phyloP scores from a whole-genome alignment of 2,888 invertebrate genomes.

The Tridacna crocea region DNA sequence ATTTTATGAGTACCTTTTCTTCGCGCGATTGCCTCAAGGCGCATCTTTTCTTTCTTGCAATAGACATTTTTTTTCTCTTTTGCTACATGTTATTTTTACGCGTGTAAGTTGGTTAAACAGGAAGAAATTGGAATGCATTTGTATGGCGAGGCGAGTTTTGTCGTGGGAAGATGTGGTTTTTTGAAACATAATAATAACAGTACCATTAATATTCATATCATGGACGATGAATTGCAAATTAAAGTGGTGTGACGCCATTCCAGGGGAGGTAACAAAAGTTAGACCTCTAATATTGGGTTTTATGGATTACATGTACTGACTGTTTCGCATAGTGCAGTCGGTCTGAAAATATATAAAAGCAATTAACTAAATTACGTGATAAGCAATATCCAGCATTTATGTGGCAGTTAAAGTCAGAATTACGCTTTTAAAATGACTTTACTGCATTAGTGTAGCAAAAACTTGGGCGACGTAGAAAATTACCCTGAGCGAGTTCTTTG shows the following conservation, averaged over 20 bases:
- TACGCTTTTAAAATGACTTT: background rate
- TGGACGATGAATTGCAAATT: constrained; percentile 19
- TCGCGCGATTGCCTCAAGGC: constrained; percentile 6
- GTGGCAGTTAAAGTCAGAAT: constrained; percentile 7
- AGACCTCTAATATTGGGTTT: background rate
- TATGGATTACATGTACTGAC: background rate
- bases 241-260: background rate
- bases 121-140: background rate
- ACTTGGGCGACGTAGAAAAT: constrained; percentile 8
- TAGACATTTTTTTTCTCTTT: background rate
- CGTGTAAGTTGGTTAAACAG: background rate
- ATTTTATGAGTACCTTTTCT: constrained; percentile 24
- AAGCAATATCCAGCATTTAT: background rate
- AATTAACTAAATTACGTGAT: constrained; percentile 9
- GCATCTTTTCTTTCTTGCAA: background rate
- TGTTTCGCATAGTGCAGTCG: background rate
- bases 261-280: constrained; percentile 12
- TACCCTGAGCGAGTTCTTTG: background rate
- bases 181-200: background rate
- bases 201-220: constrained; percentile 4
- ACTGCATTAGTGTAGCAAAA: constrained; percentile 8
- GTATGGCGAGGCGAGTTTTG: background rate
- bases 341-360: constrained; percentile 12
- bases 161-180: background rate
- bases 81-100: background rate